Conservation (phyloP, 2,113 vertebrate species). For the Osmerus eperlanus region DNA sequence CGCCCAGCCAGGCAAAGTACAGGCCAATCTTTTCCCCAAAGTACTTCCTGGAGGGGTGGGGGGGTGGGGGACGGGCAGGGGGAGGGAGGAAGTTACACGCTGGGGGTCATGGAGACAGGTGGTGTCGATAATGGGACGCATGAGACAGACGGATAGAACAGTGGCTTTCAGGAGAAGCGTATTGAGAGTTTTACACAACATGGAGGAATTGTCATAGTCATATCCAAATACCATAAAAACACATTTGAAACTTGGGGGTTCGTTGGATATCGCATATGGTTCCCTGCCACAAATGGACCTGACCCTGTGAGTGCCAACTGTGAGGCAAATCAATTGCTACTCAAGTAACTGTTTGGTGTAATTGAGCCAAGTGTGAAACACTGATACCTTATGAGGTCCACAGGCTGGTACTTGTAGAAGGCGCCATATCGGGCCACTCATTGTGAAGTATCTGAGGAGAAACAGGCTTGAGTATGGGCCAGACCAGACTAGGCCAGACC, state of each 20-base stretch:
- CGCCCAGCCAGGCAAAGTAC: slow-evolving; percentile 97
- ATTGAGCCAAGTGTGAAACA: neutral
- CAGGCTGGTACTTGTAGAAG: slow-evolving; percentile 97
- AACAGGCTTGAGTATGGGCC: too few relatives aligned
- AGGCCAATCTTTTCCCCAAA: slow-evolving; percentile 98
- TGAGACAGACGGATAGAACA: neutral
- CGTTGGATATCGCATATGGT: too few relatives aligned
- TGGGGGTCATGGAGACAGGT: neutral
- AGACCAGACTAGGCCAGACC: too few relatives aligned
- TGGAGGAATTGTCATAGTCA: too few relatives aligned
- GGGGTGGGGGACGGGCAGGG: neutral
- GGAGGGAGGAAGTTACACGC: neutral
- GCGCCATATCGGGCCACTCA: slow-evolving; percentile 93
- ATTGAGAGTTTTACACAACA: too few relatives aligned
- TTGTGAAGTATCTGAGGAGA: slow-evolving; percentile 80
- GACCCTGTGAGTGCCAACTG: too few relatives aligned
- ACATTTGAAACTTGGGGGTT: too few relatives aligned
- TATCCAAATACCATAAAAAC: too few relatives aligned
- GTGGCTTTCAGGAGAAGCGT: neutral
- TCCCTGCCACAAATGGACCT: too few relatives aligned
- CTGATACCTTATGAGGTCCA: slow-evolving; percentile 90
- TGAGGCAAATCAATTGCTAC: too few relatives aligned
- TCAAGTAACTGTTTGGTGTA: too few relatives aligned
- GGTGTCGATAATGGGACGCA: neutral
- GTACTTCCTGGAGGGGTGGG: slow-evolving; percentile 83